Base-by-base conservation (phyloP, 2,888 invertebrate species). In the Dione juno region DNA sequence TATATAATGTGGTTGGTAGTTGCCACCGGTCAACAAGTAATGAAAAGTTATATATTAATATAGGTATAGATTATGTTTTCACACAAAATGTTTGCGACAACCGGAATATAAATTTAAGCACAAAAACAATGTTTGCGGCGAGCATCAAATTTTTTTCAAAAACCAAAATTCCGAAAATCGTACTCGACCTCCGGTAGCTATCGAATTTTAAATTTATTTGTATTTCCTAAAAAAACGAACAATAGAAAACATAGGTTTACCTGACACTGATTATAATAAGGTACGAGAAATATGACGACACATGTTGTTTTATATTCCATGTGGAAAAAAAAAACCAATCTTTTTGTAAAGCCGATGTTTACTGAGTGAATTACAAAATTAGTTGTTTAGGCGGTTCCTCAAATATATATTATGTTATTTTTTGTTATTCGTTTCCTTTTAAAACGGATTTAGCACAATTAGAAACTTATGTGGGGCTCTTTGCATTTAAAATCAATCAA, bases 121-220 rank as follows among this genome's bases (percentile, higher is more conserved):
- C 84, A 93, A 90, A 92, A 90, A 92, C 92, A 90, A 91, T 92
- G 91, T 92, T 92, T 92, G 92, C 87, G 92, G 93, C 88, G 88
- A 88, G 85, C 88, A 87, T 89, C 82, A 78, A 72, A 84, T 90
- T 92, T 89, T 93, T 90, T 83, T 79, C 77, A 80, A 88, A 88
- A 88, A 82, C 82, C 84, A 68, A 85, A 87, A 88, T 88, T 85
- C 90, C 89, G 88, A 87, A 87, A 90, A 89, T 89, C 89, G 87
- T 88, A 88, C 88, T 91, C 86, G 81, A 85, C 80, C 77, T 84
- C 92, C 93, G 92, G 93, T 92, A 93, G 93, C 92, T 79, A 86
- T 88, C 86, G 86, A 83, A 87, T 83, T 83, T 87, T 82, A 88
- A 89, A 87, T 84, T 84, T 91, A 87, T 93, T 92, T 92, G 92